Conservation (phyloP, 2,113 vertebrate species). For the Labeo rohita region DNA sequence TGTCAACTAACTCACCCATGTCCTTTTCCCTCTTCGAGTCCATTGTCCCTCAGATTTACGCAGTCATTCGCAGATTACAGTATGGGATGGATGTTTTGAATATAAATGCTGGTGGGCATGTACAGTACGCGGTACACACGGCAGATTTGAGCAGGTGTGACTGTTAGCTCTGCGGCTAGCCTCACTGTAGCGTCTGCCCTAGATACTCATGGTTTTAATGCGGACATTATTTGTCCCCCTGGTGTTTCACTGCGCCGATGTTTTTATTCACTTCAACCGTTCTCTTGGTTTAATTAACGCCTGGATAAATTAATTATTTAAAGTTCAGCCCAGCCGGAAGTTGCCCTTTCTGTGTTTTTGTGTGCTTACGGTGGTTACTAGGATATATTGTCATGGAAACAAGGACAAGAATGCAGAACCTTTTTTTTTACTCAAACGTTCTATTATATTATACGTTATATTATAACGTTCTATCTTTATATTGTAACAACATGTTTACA, state of each 20-base stretch:
- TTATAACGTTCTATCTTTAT: not conserved
- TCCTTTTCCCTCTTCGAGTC: constrained; percentile 77
- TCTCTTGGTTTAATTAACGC: not conserved
- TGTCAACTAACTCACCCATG: constrained; percentile 69
- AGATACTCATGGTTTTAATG: not conserved
- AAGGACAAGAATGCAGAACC: not conserved
- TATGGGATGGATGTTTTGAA: not conserved
- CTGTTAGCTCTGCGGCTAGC: constrained; percentile 21
- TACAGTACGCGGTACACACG: not conserved
- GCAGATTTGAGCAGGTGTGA: constrained; percentile 7
- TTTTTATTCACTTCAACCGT: not conserved
- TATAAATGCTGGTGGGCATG: not conserved
- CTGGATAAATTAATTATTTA: not conserved
- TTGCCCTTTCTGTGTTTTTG: not conserved
- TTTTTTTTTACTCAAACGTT: too few species aligned
- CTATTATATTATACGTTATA: too few species aligned
- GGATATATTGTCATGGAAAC: constrained; percentile 25
- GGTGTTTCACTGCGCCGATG: not conserved
- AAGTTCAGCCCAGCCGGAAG: constrained; percentile 40
- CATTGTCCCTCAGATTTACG: constrained; percentile 61
- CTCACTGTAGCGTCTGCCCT: constrained; percentile 3
- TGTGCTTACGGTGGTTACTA: constrained; percentile 30
- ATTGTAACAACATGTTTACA: not conserved
- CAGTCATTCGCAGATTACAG: constrained; percentile 14
- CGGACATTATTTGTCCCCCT: not conserved